Percentiles rank a stretch among this genome's conserved stretches.
Evolutionary conservation across 1,140 invertebrate genomes (phyloP).

Genomic region (Zaprionus lachaisei): DNA sequence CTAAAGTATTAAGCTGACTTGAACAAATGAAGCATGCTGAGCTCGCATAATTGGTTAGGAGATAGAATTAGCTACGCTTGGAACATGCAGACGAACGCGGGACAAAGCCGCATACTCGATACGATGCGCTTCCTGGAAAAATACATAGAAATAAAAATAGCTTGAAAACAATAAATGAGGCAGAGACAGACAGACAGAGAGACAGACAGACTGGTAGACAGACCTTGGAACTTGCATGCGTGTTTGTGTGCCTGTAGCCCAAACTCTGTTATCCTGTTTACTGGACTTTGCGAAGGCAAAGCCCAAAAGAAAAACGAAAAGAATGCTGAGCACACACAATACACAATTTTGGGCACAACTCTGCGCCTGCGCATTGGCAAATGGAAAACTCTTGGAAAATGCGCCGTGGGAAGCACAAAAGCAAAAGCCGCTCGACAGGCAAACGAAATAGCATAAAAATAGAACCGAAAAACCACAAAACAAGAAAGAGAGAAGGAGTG

Average conservation of each 20-base stretch:
- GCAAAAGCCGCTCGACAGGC: conserved; percentile 53
- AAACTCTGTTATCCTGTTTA: conserved; percentile 37
- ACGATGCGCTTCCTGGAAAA: conserved; percentile 58
- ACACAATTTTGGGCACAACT: conserved; percentile 37
- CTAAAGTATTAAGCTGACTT: conserved; percentile 1
- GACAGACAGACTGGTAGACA: neutral
- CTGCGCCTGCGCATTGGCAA: conserved; percentile 35
- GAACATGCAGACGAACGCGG: conserved; percentile 3
- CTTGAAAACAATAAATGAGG: conserved; percentile 46
- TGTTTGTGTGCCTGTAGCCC: conserved; percentile 17
- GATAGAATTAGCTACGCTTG: conserved; percentile 17
- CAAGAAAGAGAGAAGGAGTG: neutral
- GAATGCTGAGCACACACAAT: conserved; percentile 30
- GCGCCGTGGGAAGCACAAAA: conserved; percentile 69
- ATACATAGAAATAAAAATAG: conserved; percentile 54
- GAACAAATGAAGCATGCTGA: neutral
- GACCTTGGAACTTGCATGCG: conserved; percentile 55
- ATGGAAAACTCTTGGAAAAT: conserved; percentile 56
- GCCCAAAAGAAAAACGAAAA: conserved; percentile 67
- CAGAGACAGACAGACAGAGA: neutral
- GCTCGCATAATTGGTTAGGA: conserved; percentile 17
- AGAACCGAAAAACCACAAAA: conserved; percentile 31
- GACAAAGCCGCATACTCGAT: conserved; percentile 11
- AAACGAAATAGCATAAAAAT: conserved; percentile 45
- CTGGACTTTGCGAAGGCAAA: conserved; percentile 75